Conservation (phyloP, 2,888 invertebrate species). For the Drosophila pegasa region DNA sequence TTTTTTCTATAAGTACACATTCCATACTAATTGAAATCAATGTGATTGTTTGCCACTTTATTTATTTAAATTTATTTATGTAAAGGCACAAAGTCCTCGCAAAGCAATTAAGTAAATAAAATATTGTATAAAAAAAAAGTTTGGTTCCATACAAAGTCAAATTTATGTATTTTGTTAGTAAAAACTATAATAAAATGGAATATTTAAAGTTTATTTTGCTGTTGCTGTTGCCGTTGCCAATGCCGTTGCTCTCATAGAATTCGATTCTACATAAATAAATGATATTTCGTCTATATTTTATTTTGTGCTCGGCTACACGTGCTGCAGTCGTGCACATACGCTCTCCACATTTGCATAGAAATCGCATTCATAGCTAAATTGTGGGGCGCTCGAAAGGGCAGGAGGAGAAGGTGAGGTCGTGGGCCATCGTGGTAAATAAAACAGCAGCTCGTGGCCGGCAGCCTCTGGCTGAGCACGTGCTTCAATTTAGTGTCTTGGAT, state of each 20-base stretch:
- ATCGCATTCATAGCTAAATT: slow-evolving; percentile 64
- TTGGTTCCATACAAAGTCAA: not conserved
- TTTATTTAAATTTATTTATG: not conserved
- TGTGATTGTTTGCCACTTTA: not conserved
- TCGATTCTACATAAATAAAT: slow-evolving; percentile 18
- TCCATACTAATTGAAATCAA: not conserved
- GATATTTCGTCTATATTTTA: not conserved
- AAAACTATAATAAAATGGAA: slow-evolving; percentile 39
- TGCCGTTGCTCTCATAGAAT: slow-evolving; percentile 20
- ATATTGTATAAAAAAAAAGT: not conserved
- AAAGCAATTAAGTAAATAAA: not conserved
- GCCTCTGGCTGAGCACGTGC: slow-evolving; percentile 35
- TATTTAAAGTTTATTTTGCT: slow-evolving; percentile 41
- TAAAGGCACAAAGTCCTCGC: not conserved
- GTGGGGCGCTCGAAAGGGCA: not conserved
- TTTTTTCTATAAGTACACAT: too few relatives aligned
- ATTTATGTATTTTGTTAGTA: slow-evolving; percentile 44
- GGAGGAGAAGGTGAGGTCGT: not conserved
- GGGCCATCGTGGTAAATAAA: slow-evolving; percentile 40
- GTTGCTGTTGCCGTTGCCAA: slow-evolving; percentile 9
- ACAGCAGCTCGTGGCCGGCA: slow-evolving; percentile 12
- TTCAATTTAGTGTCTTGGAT: slow-evolving; percentile 47
- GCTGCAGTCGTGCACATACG: slow-evolving; percentile 39
- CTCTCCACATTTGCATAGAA: slow-evolving; percentile 58
- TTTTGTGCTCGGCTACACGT: slow-evolving; percentile 16